These are phyloP conservation scores for Oscheius sp. DNA, from an alignment of 2,888 invertebrate species.

Conservation along the genomic window DNA sequence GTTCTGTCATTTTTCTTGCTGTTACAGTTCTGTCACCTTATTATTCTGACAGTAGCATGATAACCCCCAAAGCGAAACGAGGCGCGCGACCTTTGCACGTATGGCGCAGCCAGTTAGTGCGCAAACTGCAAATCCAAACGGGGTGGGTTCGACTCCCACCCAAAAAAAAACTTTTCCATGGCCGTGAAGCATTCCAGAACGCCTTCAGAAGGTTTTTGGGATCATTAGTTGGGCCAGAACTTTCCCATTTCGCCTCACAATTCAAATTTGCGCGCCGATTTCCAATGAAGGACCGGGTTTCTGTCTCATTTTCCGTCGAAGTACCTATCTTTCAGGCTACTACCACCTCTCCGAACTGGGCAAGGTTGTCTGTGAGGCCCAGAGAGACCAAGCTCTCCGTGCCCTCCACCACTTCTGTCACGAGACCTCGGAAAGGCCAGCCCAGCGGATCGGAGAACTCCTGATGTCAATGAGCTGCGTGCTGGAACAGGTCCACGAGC, in stretches of 20 bases:
- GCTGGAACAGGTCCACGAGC: slow-evolving; percentile 53
- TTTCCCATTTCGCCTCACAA: no score
- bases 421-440: slow-evolving; percentile 49
- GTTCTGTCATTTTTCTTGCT: no score
- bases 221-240: no score
- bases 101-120: no score
- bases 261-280: no score
- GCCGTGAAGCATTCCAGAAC: no score
- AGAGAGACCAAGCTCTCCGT: slow-evolving; percentile 46
- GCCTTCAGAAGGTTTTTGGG: no score
- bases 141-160: no score
- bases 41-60: no score
- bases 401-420: slow-evolving; percentile 54
- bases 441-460: slow-evolving; percentile 48
- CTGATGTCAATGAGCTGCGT: slow-evolving; percentile 56
- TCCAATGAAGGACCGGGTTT: background rate
- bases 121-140: no score
- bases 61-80: background rate
- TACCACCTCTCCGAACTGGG: slow-evolving; percentile 48
- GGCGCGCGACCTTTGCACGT: no score
- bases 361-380: slow-evolving; percentile 48
- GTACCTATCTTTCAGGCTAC: slow-evolving; percentile 41
- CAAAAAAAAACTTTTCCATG: no score
- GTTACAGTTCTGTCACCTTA: background rate
- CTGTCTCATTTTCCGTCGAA: background rate